These are phyloP conservation scores for Torymus tubicola DNA, from an alignment of 2,888 invertebrate genomes.

Conservation along the genomic window DNA sequence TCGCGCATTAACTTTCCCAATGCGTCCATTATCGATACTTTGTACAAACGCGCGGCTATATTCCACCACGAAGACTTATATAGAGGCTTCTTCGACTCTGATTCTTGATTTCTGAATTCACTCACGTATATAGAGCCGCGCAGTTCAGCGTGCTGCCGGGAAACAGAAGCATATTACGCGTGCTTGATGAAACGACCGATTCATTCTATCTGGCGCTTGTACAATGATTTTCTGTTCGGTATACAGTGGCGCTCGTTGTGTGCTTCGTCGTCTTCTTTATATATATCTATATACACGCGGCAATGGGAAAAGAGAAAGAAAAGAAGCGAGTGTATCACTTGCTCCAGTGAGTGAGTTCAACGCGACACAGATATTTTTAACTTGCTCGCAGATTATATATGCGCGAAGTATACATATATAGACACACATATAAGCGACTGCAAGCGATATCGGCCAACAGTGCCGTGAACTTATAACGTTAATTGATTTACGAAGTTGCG, in stretches of 20 bases:
- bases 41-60: constrained; percentile 67
- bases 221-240: constrained; percentile 73
- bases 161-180: constrained; percentile 41
- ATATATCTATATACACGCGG: neutral
- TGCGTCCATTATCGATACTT: constrained; percentile 66
- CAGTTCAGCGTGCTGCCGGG: constrained; percentile 1
- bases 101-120: constrained; percentile 33
- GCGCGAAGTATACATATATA: too few species aligned
- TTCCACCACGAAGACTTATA: constrained; percentile 57
- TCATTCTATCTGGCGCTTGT: constrained; percentile 54
- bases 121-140: too few species aligned
- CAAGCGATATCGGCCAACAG: constrained; percentile 27
- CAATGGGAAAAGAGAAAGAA: neutral
- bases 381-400: constrained; percentile 17
- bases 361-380: constrained; percentile 55
- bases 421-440: neutral
- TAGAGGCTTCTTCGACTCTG: constrained; percentile 44
- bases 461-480: constrained; percentile 52
- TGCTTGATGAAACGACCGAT: constrained; percentile 67
- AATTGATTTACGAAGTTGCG: constrained; percentile 51
- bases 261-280: neutral
- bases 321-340: constrained; percentile 35
- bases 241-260: constrained; percentile 65
- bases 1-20: constrained; percentile 59
- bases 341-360: constrained; percentile 33